A percentile compares a stretch with the other conserved stretches of the same genome.
phyloP scores from a whole-genome alignment of 2,888 invertebrate genomes.

The Agrotis segetum region DNA sequence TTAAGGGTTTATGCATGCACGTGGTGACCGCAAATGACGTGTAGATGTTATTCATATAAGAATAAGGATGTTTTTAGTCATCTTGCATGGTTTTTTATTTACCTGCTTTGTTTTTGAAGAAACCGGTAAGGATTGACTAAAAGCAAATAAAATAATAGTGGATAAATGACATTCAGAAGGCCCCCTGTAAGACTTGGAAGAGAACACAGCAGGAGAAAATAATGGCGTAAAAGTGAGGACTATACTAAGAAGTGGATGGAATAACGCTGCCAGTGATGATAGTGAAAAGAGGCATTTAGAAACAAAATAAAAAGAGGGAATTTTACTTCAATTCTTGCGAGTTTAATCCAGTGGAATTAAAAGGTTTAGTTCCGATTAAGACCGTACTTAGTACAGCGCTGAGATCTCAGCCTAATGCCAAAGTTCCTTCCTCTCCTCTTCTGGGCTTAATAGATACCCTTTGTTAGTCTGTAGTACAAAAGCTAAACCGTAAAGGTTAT shows the following conservation, averaged over 20 bases:
- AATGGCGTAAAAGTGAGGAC: too few species aligned
- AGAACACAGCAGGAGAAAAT: too few species aligned
- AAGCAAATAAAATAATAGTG: not conserved
- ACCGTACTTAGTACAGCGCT: not conserved
- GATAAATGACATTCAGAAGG: too few species aligned
- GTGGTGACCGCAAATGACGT: conserved; percentile 11
- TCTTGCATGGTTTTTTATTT: not conserved
- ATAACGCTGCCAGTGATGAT: too few species aligned
- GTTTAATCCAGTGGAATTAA: conserved; percentile 12
- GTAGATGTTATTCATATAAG: not conserved
- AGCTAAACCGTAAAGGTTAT: conserved; percentile 50
- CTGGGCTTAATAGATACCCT: conserved; percentile 15
- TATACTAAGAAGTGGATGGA: too few species aligned
- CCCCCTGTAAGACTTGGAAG: too few species aligned
- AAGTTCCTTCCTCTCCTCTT: conserved; percentile 33
- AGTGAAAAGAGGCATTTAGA: too few species aligned
- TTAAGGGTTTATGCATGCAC: conserved; percentile 12
- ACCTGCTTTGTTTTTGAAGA: conserved; percentile 5
- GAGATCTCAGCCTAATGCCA: conserved; percentile 27
- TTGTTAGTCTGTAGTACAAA: conserved; percentile 13
- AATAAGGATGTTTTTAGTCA: conserved; percentile 19
- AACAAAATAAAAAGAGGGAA: not conserved
- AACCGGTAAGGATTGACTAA: not conserved
- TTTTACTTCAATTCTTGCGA: not conserved
- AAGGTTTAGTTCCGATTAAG: conserved; percentile 5